Evolutionary conservation across 2,888 invertebrate genomes (phyloP), one percentile per base, ranked within the genome.

Genomic region (Entomobrya multifasciata): DNA sequence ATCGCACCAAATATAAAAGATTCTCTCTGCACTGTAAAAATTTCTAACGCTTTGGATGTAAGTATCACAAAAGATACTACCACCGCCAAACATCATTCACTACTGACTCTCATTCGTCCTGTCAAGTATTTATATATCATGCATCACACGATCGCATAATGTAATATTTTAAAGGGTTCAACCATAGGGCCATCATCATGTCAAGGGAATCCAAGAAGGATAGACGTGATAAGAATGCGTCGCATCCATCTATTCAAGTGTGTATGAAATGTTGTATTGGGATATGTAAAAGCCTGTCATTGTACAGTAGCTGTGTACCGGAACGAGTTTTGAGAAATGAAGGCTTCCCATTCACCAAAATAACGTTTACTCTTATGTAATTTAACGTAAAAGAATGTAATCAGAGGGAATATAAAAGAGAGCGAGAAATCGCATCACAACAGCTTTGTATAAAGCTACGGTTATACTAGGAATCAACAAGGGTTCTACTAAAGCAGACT

Each of bases 361-460:
- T 76, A 57, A 36, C 27, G 30, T 55, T 76, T 76, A 49, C 44
- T 62, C n/a, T 62, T 36, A 78, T 17, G 79, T 79, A 79, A 67
- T 62, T 62, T 80, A 52, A 49, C 65, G 67, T 47, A 52, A 67
- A 67, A 52, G 80, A 82, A 74, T 82, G 62, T 62, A 82, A 82
- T 82, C 82, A 82, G 60, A n/a, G n/a, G n/a, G n/a, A 25, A 41
- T 49, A 60, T 36, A 82, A 74, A 82, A 47, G 30, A 52, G 27
- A 52, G 27, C 1, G 27, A 72, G 22, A 60, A 41, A 81, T 81
- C 67, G 8, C 67, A 67, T 67, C 67, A 67, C 67, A 67, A 22
- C 22, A 44, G 15, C 36, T 20, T 30, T 36, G 36, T 36, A 8
- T 36, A 36, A 36, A 8, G 5, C 36, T 36, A n/a, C n/a, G n/a